phyloP scores from a whole-genome alignment of 64 coral and sea anemone genomes.

The Acropora tenuis region DNA sequence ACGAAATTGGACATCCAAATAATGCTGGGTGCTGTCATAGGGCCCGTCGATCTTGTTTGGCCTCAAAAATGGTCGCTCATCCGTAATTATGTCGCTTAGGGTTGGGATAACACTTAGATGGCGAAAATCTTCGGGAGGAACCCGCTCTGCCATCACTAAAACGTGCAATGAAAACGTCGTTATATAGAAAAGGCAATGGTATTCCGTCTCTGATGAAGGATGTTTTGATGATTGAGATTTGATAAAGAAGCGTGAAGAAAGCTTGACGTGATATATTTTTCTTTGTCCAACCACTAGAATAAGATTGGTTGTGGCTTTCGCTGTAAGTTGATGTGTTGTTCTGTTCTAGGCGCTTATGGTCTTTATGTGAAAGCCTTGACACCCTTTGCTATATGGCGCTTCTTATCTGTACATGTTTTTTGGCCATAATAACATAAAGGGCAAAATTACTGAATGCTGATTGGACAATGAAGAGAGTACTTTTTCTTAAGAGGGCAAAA shows the following conservation, averaged over 20 bases:
- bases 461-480: not conserved
- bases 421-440: not conserved
- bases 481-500: no score
- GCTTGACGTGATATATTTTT: no score
- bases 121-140: conserved; percentile 46
- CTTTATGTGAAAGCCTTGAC: no score
- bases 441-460: conserved; percentile 61
- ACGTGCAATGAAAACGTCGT: not conserved
- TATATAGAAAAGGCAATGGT: no score
- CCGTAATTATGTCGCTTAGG: conserved; percentile 40
- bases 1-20: conserved; percentile 81
- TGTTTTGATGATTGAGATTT: no score
- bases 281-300: no score
- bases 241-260: no score
- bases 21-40: conserved; percentile 55
- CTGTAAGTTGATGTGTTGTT: no score
- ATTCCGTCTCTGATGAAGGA: no score
- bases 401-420: not conserved
- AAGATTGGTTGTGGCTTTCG: no score
- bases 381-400: no score
- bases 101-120: conserved; percentile 48
- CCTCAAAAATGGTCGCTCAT: conserved; percentile 33
- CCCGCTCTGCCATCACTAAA: not conserved
- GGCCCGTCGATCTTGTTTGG: conserved; percentile 50
- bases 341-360: no score